Conservation (phyloP, 35 echinoderm and acorn worm genomes). For the Eucidaris tribuloides region DNA sequence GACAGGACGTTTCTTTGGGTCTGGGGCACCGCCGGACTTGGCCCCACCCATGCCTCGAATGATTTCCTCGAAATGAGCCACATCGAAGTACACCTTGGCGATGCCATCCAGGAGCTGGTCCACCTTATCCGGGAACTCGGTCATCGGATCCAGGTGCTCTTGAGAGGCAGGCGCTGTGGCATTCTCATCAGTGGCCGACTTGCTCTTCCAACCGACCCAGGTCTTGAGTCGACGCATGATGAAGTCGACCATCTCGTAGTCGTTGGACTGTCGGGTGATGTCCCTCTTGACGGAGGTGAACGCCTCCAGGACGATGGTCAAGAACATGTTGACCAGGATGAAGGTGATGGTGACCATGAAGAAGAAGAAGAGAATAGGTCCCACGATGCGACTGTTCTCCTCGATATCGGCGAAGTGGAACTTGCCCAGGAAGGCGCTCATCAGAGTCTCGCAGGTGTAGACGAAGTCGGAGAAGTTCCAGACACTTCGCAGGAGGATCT, state of each 20-base stretch:
- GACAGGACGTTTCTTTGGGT: background rate
- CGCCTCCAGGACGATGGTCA: conserved; percentile 89
- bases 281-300: conserved; percentile 77
- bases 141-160: conserved; percentile 39
- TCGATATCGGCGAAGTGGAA: conserved; percentile 59
- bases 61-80: conserved; percentile 59
- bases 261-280: conserved; percentile 69
- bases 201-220: conserved; percentile 39
- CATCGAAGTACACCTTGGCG: conserved; percentile 88
- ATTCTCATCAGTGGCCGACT: conserved; percentile 31
- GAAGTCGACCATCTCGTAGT: conserved; percentile 94
- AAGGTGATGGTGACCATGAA: conserved; percentile 81
- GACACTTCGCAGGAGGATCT: conserved; percentile 46
- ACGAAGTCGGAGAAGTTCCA: conserved; percentile 88
- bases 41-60: conserved; percentile 42
- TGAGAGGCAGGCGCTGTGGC: background rate
- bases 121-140: conserved; percentile 77
- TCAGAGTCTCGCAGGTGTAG: conserved; percentile 77
- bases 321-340: conserved; percentile 97
- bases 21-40: background rate
- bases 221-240: conserved; percentile 72
- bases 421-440: conserved; percentile 71
- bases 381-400: conserved; percentile 32
- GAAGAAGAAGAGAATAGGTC: conserved; percentile 79
- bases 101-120: conserved; percentile 87